Percentiles rank a stretch among this genome's conserved stretches.
These are phyloP conservation scores for Diphyllodes magnificus DNA, from an alignment of 2,113 vertebrate genomes.

Conservation along the genomic window DNA sequence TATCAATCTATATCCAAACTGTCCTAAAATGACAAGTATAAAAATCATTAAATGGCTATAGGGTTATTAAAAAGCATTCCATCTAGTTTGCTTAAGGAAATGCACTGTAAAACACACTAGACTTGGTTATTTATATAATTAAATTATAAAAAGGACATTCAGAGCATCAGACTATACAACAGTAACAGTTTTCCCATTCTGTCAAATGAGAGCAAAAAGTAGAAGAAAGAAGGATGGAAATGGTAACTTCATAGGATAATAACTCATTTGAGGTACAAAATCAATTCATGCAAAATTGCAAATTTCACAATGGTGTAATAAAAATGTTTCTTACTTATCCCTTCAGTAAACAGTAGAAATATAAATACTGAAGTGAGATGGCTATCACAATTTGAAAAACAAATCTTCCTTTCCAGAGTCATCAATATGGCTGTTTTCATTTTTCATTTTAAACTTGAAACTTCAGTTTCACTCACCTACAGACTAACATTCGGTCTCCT, in stretches of 20 bases:
- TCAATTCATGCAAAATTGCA: background rate
- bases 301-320: background rate
- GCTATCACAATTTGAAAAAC: background rate
- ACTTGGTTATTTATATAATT: slow-evolving; percentile 56
- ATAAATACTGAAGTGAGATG: background rate
- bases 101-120: slow-evolving; percentile 29
- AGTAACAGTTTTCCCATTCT: background rate
- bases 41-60: slow-evolving; percentile 58
- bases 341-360: background rate
- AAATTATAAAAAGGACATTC: background rate
- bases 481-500: background rate
- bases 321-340: background rate
- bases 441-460: background rate
- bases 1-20: slow-evolving; percentile 62
- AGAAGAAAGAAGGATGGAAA: background rate
- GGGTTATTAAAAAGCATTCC: slow-evolving; percentile 58
- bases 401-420: background rate
- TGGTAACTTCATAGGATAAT: background rate
- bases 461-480: background rate
- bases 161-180: slow-evolving; percentile 3
- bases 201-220: background rate
- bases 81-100: slow-evolving; percentile 56
- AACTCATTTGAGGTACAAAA: background rate
- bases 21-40: slow-evolving; percentile 28
- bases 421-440: background rate